Conservation (phyloP, 2,888 invertebrate species). For the Mimas tiliae region DNA sequence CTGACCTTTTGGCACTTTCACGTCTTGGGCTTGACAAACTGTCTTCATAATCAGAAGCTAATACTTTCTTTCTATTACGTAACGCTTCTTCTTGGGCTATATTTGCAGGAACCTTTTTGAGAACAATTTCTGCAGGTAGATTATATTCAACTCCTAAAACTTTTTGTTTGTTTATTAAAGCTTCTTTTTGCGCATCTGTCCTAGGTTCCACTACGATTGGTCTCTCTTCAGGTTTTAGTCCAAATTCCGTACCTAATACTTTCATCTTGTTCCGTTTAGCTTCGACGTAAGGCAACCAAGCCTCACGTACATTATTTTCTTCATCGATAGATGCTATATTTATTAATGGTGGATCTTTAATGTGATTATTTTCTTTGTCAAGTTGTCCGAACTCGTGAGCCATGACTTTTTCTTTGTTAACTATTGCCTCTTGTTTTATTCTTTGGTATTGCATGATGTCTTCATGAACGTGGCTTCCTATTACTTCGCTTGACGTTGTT, state of each 20-base stretch:
- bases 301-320: conserved; percentile 61
- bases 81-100: conserved; percentile 71
- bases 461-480: conserved; percentile 62
- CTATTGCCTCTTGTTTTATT: conserved; percentile 71
- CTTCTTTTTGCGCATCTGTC: conserved; percentile 83
- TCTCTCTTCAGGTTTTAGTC: conserved; percentile 41
- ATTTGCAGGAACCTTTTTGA: conserved; percentile 60
- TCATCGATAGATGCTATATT: conserved; percentile 54
- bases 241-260: conserved; percentile 64
- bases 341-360: conserved; percentile 45
- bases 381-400: conserved; percentile 73
- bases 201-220: conserved; percentile 47
- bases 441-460: conserved; percentile 66
- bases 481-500: conserved; percentile 63
- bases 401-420: conserved; percentile 82
- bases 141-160: conserved; percentile 86
- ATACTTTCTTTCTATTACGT: conserved; percentile 60
- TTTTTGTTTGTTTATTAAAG: conserved; percentile 85
- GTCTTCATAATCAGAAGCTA: conserved; percentile 54
- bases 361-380: conserved; percentile 62
- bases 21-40: conserved; percentile 42
- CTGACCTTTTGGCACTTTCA: conserved; percentile 55
- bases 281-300: conserved; percentile 56
- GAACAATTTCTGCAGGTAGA: conserved; percentile 53
- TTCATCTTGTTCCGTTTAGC: conserved; percentile 69